A percentile compares a stretch with the other conserved stretches of the same genome.
Evolutionary conservation across 2,797 vertebrate genomes (phyloP).

Genomic region (Balearica regulorum): DNA sequence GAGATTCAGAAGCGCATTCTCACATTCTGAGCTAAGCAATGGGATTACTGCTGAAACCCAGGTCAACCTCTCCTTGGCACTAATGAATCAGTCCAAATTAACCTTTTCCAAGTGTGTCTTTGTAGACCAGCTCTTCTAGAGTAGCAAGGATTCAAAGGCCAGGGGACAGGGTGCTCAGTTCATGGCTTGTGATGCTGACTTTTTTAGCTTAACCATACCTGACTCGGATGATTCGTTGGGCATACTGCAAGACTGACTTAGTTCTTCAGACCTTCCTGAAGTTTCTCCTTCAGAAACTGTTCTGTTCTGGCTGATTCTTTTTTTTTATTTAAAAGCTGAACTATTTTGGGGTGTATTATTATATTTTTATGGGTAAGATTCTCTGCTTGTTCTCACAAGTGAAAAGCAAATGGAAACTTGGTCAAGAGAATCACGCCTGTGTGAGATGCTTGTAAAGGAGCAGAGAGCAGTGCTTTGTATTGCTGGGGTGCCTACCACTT

Average conservation of each 20-base stretch:
- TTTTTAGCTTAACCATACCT: not conserved
- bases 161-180: not conserved
- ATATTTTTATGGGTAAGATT: not conserved
- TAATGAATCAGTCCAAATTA: not conserved
- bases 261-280: not conserved
- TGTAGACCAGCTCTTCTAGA: not conserved
- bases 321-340: not conserved
- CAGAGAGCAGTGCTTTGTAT: not conserved
- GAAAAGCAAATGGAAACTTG: not conserved
- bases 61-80: not conserved
- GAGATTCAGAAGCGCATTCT: fast-evolving
- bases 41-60: not conserved
- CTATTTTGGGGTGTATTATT: not conserved
- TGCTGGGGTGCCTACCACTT: not conserved
- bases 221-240: not conserved
- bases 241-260: not conserved
- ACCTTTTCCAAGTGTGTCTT: not conserved
- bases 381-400: not conserved
- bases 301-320: not conserved
- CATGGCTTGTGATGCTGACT: not conserved
- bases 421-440: not conserved
- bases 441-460: not conserved
- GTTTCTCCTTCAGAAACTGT: not conserved
- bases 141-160: not conserved
- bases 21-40: not conserved